Evolutionary conservation across 1,140 invertebrate genomes (phyloP).

Genomic region (Gonioctena quinquepunctata): DNA sequence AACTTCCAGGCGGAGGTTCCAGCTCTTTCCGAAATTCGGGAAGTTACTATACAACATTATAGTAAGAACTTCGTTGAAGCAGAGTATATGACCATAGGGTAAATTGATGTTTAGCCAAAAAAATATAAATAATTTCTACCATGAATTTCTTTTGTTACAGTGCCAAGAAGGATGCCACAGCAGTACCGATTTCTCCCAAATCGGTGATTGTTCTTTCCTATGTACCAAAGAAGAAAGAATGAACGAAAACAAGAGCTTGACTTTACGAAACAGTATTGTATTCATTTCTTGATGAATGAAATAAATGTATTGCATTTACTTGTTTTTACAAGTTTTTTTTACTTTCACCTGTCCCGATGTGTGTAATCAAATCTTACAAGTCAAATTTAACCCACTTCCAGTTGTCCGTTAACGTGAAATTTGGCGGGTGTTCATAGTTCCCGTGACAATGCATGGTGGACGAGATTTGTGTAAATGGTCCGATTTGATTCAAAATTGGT

Average conservation of each 20-base stretch:
- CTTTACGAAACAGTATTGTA: not conserved
- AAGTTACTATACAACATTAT: conserved; percentile 61
- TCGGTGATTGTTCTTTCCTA: conserved; percentile 59
- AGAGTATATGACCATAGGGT: conserved; percentile 52
- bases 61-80: conserved; percentile 61
- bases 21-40: conserved; percentile 55
- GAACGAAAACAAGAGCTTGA: not conserved
- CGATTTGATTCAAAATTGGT: too few relatives aligned
- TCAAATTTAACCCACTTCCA: too few relatives aligned
- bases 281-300: not conserved
- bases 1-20: conserved; percentile 56
- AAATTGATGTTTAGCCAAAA: conserved; percentile 35
- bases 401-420: too few relatives aligned
- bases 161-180: conserved; percentile 33
- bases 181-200: conserved; percentile 53
- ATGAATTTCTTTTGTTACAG: conserved; percentile 12
- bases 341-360: too few relatives aligned
- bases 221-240: conserved; percentile 51
- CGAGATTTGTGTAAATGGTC: too few relatives aligned
- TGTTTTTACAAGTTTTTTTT: too few relatives aligned
- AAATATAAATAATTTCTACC: conserved; percentile 1
- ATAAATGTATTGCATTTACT: not conserved
- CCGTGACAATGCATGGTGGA: too few relatives aligned
- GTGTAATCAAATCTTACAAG: too few relatives aligned
- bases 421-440: too few relatives aligned